Evolutionary conservation across 2,888 invertebrate genomes (phyloP).

Genomic region (Cheilosia urbana): DNA sequence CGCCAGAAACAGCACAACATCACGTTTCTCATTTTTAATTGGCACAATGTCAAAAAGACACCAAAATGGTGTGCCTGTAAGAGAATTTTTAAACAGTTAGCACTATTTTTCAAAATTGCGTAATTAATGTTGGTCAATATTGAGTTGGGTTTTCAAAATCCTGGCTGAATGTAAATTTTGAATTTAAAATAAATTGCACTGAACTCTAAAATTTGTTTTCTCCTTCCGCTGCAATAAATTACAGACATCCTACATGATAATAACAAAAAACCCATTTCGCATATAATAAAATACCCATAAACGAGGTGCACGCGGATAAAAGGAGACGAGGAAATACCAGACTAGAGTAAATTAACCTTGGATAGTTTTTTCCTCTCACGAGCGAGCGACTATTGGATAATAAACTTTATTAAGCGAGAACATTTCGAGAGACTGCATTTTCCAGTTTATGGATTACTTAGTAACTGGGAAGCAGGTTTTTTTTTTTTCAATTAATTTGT

Average conservation of each 20-base stretch:
- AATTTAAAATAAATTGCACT: conserved; percentile 1
- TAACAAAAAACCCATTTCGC: conserved; percentile 40
- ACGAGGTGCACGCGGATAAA: background rate
- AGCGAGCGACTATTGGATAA: conserved; percentile 6
- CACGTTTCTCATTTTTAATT: conserved; percentile 98
- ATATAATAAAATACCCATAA: conserved; percentile 52
- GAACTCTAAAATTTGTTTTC: conserved; percentile 32
- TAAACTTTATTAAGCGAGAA: conserved; percentile 29
- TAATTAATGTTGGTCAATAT: background rate
- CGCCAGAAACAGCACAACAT: conserved; percentile 97
- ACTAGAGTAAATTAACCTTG: background rate
- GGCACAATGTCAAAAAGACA: conserved; percentile 98
- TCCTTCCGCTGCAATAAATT: conserved; percentile 34
- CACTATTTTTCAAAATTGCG: background rate
- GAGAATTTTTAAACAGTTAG: too few relatives aligned
- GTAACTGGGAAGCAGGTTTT: conserved; percentile 14
- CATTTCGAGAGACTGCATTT: background rate
- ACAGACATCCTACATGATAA: conserved; percentile 39
- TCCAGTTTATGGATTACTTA: conserved; percentile 10
- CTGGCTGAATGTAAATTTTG: too few relatives aligned
- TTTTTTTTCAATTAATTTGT: conserved; percentile 30
- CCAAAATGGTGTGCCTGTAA: conserved; percentile 95
- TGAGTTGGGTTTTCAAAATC: too few relatives aligned
- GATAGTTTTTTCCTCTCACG: background rate
- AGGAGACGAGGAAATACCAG: conserved; percentile 2